These are phyloP conservation scores for Nestor notabilis DNA, from an alignment of 2,113 vertebrate species.

Conservation along the genomic window DNA sequence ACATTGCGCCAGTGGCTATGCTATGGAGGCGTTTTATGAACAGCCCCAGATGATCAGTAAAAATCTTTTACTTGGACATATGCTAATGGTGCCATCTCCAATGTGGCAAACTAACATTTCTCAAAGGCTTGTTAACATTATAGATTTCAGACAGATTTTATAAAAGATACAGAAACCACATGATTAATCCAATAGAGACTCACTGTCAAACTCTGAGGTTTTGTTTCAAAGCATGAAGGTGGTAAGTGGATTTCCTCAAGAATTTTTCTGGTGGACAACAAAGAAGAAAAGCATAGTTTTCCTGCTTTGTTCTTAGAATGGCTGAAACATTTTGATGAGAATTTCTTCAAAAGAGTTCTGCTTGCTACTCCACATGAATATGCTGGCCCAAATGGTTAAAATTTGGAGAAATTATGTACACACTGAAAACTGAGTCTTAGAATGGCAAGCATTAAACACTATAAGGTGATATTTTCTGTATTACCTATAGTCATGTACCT, in stretches of 20 bases:
- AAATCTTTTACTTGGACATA: not conserved
- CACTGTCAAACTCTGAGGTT: not conserved
- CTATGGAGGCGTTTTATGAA: not conserved
- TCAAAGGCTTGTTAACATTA: not conserved
- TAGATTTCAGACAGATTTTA: not conserved
- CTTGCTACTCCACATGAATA: not conserved
- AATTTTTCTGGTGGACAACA: not conserved
- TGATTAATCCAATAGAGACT: not conserved
- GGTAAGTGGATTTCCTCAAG: not conserved
- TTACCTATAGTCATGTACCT: not conserved
- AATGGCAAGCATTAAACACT: not conserved
- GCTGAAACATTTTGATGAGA: not conserved
- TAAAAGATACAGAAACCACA: not conserved
- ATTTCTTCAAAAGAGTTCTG: not conserved
- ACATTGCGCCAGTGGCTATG: not conserved
- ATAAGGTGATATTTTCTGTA: not conserved
- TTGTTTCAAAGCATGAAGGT: not conserved
- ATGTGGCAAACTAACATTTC: not conserved
- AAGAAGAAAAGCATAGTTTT: not conserved
- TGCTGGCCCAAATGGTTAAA: not conserved
- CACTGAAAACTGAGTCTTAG: not conserved
- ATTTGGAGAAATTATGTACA: not conserved
- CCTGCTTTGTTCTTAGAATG: not conserved
- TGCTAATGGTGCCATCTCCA: not conserved
- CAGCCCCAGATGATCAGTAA: not conserved